These are phyloP conservation scores for Phoeniculus purpureus DNA, from an alignment of 2,797 vertebrate species.

Conservation along the genomic window DNA sequence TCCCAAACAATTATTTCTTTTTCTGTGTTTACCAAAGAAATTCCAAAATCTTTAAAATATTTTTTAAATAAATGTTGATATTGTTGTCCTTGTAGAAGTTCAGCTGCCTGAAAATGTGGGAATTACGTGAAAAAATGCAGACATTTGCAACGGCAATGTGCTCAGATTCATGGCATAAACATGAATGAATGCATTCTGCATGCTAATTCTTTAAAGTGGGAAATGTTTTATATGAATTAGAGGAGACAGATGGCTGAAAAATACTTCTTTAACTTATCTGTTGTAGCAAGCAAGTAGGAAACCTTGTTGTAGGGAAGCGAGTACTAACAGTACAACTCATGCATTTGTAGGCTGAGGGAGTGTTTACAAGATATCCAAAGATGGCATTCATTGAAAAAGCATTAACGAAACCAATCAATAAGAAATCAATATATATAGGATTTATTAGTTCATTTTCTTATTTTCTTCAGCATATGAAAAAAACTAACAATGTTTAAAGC, in stretches of 20 bases:
- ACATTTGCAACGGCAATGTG: not conserved
- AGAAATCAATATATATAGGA: not conserved
- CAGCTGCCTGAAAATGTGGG: not conserved
- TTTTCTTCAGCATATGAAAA: not conserved
- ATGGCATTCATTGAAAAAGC: not conserved
- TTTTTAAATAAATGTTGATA: not conserved
- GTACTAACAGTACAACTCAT: not conserved
- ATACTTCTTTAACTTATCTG: not conserved
- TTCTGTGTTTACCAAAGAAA: not conserved
- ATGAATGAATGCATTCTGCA: not conserved
- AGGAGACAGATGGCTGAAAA: not conserved
- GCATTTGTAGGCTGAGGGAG: not conserved
- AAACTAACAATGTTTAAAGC: not conserved
- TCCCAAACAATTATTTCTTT: not conserved
- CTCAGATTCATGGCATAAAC: not conserved
- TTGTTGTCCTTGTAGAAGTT: not conserved
- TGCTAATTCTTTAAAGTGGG: not conserved
- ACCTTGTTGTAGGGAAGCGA: not conserved
- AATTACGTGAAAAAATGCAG: not conserved
- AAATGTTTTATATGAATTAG: not conserved
- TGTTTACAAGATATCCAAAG: not conserved
- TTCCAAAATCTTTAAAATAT: not conserved
- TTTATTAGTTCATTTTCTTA: not conserved
- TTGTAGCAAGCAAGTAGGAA: not conserved
- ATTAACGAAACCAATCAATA: not conserved